Evolutionary conservation across 2,113 vertebrate genomes (phyloP), one percentile per base, ranked within the genome.

Genomic region (Nerophis lumbriciformis): DNA sequence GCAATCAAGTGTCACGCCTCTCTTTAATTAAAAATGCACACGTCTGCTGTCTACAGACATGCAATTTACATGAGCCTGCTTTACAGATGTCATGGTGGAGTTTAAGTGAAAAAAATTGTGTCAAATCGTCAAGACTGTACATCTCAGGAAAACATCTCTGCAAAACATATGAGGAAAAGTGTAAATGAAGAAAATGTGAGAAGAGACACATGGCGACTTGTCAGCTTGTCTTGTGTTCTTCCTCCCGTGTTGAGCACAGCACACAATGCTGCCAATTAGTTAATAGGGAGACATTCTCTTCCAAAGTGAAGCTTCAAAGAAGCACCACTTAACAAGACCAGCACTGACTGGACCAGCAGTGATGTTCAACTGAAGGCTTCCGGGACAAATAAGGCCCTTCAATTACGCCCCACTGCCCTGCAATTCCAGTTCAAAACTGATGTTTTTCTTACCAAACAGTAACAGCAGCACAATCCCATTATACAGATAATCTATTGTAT

Each of bases 201-300:
- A 55, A 55, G 35, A 65, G 73, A 63, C 71, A 11, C 71, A 39
- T 58, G 73, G 69, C 71, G 75, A 71, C 66, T 66, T 63, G 66
- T 75, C 63, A 11, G 50, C 51, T 56, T 63, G 68, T 76, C 69
- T 70, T 35, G 39, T 61, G n/a, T 70, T 76, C 61, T 48, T 71
- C 45, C 10, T 9, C 64, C 48, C 28, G 63, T 28, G 37, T 66
- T 53, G 56, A 54, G 62, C 36, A 1, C 66, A 52, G 63, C 36
- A 1, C 66, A 71, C 76, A 81, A 63, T 74, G 69, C 68, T 61
- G 70, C 78, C 81, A 87, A 84, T 87, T 85, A 81, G 79, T 78
- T 84, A 75, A 85, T 74, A 69, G 69, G 11, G 16, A 72, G 60
- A 66, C 74, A 71, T 66, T 71, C 76, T 62, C 8, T 47, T 6